Base-by-base conservation (phyloP, 2,113 vertebrate species). In the Poeciliopsis retropinna region DNA sequence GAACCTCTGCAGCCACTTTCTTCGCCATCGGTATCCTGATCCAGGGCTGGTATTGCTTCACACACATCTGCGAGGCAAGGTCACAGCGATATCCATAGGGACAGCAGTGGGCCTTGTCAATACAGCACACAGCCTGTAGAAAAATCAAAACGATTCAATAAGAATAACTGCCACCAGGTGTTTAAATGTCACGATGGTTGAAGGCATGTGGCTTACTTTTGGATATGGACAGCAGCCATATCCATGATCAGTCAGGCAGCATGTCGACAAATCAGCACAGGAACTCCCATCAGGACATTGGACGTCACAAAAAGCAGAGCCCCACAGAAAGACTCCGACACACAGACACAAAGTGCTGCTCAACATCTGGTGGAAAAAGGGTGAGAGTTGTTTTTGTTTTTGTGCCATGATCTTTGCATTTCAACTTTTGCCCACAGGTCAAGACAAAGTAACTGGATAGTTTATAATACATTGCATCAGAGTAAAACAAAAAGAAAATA, bases 81-180 rank as follows among this genome's bases (percentile, higher is more conserved):
- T 92, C 75, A 60, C 94, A 95, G 0, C 3, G 61, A 77, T 10
- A 94, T 0, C 73, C 89, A 1, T 37, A 22, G 1, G 94, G 94
- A 72, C 94, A 94, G 86, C 94, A 95, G 85, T 94, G 91, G 51
- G 66, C 4, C 70, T 64, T 8, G 82, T 94, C 94, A 5, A 85
- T 0, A 64, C 94, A 95, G 70, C 94, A 95, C 37, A 94, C 89
- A 0, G 92, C 94, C 94, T 94, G 68, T 25, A 60, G 65, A 77
- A 37, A 37, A 11, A 9, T 34, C 34, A 34, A 37, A 37, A 37
- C 0, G 10, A 37, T 10, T 37, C 34, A 37, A 37, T 37, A 11
- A 37, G 34, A 37, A 37, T 37, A 37, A 37, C 34, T 3, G 34
- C 2, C 2, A 37, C 34, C 34, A 37, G 34, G 34, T 11, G 10